Percentiles rank a stretch among this genome's conserved stretches.
Evolutionary conservation across 2,113 vertebrate genomes (phyloP).

Genomic region (Dolichallabes microphthalmus): DNA sequence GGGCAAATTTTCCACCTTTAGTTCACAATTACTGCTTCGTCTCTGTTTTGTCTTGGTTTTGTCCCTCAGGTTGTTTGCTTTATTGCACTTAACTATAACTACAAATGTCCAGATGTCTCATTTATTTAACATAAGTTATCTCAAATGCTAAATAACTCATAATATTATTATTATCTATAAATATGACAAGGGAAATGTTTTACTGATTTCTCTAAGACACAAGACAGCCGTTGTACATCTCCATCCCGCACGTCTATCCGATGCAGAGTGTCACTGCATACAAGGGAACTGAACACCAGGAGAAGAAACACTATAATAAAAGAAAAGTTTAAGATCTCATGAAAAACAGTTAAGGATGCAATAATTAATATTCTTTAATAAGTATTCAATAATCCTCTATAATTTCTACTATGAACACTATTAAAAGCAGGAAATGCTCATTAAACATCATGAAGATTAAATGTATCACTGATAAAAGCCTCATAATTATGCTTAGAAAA

Average conservation of each 20-base stretch:
- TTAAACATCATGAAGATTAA: neutral
- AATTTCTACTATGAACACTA: neutral
- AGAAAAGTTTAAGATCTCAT: neutral
- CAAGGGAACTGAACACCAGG: neutral
- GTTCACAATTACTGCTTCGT: neutral
- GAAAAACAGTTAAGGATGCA: neutral
- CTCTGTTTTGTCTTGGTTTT: neutral
- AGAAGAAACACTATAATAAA: conserved; percentile 36
- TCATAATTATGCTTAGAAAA: neutral
- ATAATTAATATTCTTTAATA: neutral
- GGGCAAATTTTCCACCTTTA: neutral
- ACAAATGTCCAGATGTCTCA: neutral
- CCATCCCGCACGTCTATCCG: neutral
- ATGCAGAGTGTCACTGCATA: neutral
- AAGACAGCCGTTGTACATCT: neutral
- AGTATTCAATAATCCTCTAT: neutral
- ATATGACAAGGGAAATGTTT: neutral
- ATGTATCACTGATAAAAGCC: neutral
- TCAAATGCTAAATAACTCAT: neutral
- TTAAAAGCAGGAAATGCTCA: neutral
- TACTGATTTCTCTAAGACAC: conserved; percentile 39
- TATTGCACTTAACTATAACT: neutral
- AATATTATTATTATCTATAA: neutral
- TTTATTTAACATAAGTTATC: neutral
- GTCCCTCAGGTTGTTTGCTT: neutral